Base-by-base conservation (phyloP, 2,113 vertebrate genomes). In the Hyaena hyaena region DNA sequence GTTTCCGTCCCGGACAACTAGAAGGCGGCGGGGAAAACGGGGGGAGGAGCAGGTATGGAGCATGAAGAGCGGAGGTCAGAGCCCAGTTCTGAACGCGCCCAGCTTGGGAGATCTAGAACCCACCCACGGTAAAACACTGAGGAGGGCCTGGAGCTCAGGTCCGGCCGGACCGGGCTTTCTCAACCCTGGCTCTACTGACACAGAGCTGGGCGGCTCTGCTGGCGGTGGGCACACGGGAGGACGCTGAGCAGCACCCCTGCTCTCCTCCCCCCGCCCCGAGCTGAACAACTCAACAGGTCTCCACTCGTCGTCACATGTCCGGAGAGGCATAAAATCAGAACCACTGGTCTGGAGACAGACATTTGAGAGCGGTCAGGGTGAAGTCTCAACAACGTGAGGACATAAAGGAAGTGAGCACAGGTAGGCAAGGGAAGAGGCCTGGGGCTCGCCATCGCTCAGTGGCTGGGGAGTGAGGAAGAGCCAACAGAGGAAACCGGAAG, bases 151-250 rank as follows among this genome's bases (percentile, higher is more conserved):
- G 58, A 10, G 23, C 10, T 74, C 21, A 43, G 79, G 50, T 23
- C 58, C 15, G 17, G 80, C n/a, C 58, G 11, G 73, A 68, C 11
- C 31, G 43, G 12, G 28, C 26, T 45, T 66, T 92, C 77, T 21
- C 55, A 50, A 16, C 14, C 66, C 31, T 6, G 10, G n/a, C 23
- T 43, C 28, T 58, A 7, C 0, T 4, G n/a, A 87, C 50, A 24
- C n/a, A 14, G 26, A 91, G 45, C 26, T 2, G 17, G 58, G 5
- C 1, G 2, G 16, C 16, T 82, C 83, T 1, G 26, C 11, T 2
- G 16, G 8, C 16, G 45, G 74, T 1, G 1, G 21, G 17, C 4
- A 39, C 24, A 9, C 28, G 1, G 5, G 0, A 9, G 5, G 53
- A 11, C 1, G 35, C 11, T 4, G 33, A 61, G 1, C 9, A 35